Evolutionary conservation across 2,888 invertebrate species (phyloP).

Genomic region (Geotrupes spiniger): DNA sequence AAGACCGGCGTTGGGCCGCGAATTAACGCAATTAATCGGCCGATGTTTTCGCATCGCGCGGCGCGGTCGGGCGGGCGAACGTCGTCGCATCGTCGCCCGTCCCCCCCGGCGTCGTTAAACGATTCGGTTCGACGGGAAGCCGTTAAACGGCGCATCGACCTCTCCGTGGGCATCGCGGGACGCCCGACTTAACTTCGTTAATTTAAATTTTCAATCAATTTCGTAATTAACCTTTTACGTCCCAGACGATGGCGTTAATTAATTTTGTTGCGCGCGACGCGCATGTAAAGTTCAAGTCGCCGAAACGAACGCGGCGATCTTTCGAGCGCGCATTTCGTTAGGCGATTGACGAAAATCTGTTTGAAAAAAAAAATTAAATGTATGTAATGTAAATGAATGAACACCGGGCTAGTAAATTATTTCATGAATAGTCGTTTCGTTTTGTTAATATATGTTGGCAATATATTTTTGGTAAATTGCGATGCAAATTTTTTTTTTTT

Average conservation of each 20-base stretch:
- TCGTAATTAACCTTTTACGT: conserved; percentile 39
- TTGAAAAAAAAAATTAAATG: no score
- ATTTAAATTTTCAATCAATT: conserved; percentile 43
- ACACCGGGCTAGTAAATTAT: no score
- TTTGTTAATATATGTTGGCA: no score
- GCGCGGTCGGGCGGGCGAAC: no score
- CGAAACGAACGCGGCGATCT: no score
- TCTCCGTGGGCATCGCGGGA: conserved; percentile 26
- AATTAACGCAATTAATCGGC: conserved; percentile 51
- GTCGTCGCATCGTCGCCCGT: no score
- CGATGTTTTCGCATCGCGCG: conserved; percentile 49
- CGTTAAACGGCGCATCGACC: conserved; percentile 29
- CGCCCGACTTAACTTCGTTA: conserved; percentile 43
- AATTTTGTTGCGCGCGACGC: conserved; percentile 23
- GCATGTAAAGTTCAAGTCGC: conserved; percentile 7
- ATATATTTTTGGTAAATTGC: no score
- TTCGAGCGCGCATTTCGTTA: no score
- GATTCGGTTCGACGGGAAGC: conserved; percentile 44
- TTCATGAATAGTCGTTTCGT: no score
- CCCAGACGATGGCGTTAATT: conserved; percentile 31
- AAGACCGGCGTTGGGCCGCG: conserved; percentile 46
- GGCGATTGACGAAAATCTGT: no score
- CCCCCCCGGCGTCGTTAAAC: conserved; percentile 44
- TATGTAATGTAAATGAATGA: no score
- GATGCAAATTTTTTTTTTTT: no score